Base-by-base conservation (phyloP, 1,140 invertebrate genomes). In the Saccostrea echinata region DNA sequence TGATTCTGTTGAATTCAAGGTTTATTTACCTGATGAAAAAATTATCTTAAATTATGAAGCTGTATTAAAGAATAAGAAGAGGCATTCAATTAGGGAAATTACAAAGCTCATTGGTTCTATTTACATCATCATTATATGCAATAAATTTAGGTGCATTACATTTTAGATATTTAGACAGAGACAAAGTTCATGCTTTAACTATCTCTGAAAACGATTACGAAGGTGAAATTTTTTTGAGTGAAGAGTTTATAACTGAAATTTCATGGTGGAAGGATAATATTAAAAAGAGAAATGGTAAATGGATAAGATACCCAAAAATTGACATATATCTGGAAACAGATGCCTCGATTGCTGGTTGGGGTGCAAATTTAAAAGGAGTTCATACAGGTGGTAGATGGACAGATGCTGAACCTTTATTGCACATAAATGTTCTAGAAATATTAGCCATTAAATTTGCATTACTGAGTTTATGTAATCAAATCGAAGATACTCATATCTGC, bases 401-500 rank as follows among this genome's bases (percentile, higher is more conserved):
- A 13, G 9, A 16, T 57, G 21, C 8, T 61, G 89, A 86, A 85
- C 27, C 84, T 11, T 12, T 52, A 8, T 52, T 12, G 52, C 4
- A 52, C 12, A 52, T 52, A 52, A 52, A 52, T 52, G 12, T 8
- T 52, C 12, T 52, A 52, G 52, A 52, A 52, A 52, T 52, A 8
- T 8, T 52, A 12, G 12, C 52, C 52, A 89, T 71, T 18, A 81
- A 84, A 53, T 81, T 43, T 86, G 89, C 83, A 88, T 83, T 82
- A 82, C 82, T 13, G 84, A 89, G 30, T 88, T 84, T 43, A 64
- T 90, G 21, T 18, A 84, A 35, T 88, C 89, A 35, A 86, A 90
- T n/a, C 90, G 88, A 76, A 68, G 89, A 61, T 89, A 90, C 86
- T 88, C 86, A 21, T 86, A 88, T 24, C 85, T 52, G 52, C 12